phyloP scores from a whole-genome alignment of 2,888 invertebrate genomes.

The Metopia argyrocephala region DNA sequence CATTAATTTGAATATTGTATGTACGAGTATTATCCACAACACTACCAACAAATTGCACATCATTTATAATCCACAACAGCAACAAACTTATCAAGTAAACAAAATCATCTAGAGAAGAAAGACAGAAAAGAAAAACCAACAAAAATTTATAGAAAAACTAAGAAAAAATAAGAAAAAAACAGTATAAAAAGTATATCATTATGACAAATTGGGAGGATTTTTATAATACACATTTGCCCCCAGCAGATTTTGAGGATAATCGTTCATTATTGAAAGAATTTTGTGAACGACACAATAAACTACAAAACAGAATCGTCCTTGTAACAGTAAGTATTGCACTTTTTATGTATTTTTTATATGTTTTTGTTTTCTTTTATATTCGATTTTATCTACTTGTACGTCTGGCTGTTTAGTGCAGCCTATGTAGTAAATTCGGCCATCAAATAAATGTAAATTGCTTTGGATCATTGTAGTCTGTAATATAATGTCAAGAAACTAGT shows the following conservation, averaged over 20 bases:
- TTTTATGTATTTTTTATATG: not conserved
- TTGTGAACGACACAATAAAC: slow-evolving; percentile 84
- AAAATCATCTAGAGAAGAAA: slow-evolving; percentile 14
- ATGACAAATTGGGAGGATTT: slow-evolving; percentile 89
- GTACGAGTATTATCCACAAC: no score
- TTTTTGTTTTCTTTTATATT: not conserved
- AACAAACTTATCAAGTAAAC: slow-evolving; percentile 21
- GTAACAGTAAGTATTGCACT: slow-evolving; percentile 84
- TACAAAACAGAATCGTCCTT: slow-evolving; percentile 85
- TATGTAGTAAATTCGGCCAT: no score
- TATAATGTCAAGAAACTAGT: not conserved
- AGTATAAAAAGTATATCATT: slow-evolving; percentile 45
- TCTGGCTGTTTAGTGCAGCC: not conserved
- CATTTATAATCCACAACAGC: slow-evolving; percentile 28
- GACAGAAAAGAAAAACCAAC: not conserved
- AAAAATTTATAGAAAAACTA: slow-evolving; percentile 10
- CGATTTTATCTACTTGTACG: not conserved
- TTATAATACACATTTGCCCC: slow-evolving; percentile 88
- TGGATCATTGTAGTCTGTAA: not conserved
- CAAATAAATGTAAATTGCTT: not conserved
- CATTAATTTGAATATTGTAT: slow-evolving; percentile 30
- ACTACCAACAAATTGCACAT: slow-evolving; percentile 32
- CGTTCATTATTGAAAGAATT: slow-evolving; percentile 86
- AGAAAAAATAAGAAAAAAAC: not conserved
- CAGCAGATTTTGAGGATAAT: slow-evolving; percentile 87